These are phyloP conservation scores for Gorsachius magnificus DNA, from an alignment of 2,797 vertebrate genomes.

Conservation along the genomic window DNA sequence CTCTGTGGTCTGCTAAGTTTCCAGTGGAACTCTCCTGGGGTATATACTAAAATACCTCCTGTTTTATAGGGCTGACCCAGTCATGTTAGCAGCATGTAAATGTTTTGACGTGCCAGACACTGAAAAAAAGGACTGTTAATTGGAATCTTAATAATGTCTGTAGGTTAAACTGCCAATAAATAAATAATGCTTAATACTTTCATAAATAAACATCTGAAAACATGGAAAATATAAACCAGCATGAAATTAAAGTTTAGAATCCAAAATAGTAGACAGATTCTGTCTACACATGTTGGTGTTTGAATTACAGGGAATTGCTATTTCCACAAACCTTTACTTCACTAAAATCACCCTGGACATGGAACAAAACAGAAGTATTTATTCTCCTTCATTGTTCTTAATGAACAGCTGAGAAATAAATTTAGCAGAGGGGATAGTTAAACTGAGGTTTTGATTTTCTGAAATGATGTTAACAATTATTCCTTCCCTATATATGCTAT, in stretches of 20 bases:
- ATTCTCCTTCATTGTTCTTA: not conserved
- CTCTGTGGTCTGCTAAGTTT: not conserved
- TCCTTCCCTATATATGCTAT: not conserved
- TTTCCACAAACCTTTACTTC: not conserved
- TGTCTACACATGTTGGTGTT: not conserved
- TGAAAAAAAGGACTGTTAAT: not conserved
- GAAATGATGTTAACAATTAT: not conserved
- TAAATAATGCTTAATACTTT: not conserved
- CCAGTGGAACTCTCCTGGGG: not conserved
- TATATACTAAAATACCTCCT: not conserved
- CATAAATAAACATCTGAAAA: not conserved
- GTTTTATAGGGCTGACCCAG: not conserved
- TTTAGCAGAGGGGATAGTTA: not conserved
- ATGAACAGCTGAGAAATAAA: constrained; percentile 6
- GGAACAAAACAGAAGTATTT: not conserved
- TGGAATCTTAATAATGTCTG: not conserved
- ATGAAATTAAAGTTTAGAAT: not conserved
- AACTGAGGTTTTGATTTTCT: not conserved
- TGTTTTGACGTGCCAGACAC: not conserved
- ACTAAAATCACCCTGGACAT: not conserved
- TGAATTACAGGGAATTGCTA: not conserved
- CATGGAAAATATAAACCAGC: not conserved
- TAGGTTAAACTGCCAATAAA: not conserved
- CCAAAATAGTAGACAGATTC: not conserved
- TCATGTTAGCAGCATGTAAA: not conserved